phyloP scores from a whole-genome alignment of 2,113 vertebrate species.

The Pimephales promelas region DNA sequence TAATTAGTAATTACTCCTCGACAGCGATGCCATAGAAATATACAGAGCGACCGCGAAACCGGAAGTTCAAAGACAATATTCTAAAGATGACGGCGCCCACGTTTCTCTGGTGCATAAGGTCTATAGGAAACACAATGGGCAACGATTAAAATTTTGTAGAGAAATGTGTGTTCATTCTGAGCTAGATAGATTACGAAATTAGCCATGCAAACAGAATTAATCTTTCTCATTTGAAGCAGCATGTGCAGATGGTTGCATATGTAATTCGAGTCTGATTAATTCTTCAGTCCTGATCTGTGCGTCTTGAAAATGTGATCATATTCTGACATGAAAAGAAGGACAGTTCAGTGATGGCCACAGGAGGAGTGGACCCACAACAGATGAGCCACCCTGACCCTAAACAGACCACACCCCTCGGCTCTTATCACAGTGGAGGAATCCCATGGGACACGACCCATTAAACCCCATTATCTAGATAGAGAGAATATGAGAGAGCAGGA shows the following conservation, averaged over 20 bases:
- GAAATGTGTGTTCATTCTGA: conserved; percentile 1
- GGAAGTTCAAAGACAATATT: too few relatives aligned
- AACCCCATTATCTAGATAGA: conserved; percentile 67
- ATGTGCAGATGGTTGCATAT: conserved; percentile 58
- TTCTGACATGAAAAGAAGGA: conserved; percentile 48
- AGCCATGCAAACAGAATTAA: conserved; percentile 42
- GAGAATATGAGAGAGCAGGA: conserved; percentile 53
- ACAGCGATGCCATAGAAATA: too few relatives aligned
- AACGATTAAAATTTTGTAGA: conserved; percentile 33
- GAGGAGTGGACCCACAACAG: conserved; percentile 52
- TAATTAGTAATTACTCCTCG: too few relatives aligned
- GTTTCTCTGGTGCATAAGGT: too few relatives aligned
- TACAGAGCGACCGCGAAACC: too few relatives aligned
- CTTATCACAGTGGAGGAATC: conserved; percentile 56
- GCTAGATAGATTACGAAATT: conserved; percentile 24
- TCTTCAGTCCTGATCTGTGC: conserved; percentile 39
- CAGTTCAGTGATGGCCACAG: conserved; percentile 17
- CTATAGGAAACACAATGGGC: conserved; percentile 6
- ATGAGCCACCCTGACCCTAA: conserved; percentile 24
- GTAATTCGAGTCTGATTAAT: conserved; percentile 67
- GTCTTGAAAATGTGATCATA: conserved; percentile 56
- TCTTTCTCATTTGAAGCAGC: conserved; percentile 1
- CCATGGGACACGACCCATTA: conserved; percentile 62
- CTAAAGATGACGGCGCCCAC: too few relatives aligned
- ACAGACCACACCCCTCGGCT: conserved; percentile 22